Percentiles rank a stretch among this genome's conserved stretches.
Evolutionary conservation across 1,140 invertebrate genomes (phyloP).

Genomic region (Pogonognathellus flavescens): DNA sequence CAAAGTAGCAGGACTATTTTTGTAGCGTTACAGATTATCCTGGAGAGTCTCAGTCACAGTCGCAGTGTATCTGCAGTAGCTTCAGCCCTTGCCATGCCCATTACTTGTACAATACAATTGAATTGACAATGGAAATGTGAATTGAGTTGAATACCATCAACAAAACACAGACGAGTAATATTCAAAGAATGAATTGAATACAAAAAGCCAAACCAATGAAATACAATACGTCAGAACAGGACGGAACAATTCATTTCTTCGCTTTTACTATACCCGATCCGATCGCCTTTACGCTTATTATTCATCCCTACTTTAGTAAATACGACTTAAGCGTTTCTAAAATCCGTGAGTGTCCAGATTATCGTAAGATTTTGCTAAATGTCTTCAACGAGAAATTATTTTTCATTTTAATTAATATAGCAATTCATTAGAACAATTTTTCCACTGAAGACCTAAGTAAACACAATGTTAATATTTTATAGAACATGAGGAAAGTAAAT

Average conservation of each 20-base stretch:
- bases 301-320: slow-evolving; percentile 34
- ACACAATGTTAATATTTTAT: too few species aligned
- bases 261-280: slow-evolving; percentile 34
- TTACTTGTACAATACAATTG: slow-evolving; percentile 26
- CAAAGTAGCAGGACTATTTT: neutral
- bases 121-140: slow-evolving; percentile 26
- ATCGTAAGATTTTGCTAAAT: neutral
- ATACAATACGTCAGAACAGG: slow-evolving; percentile 36
- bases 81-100: slow-evolving; percentile 33
- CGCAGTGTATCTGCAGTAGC: slow-evolving; percentile 17
- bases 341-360: neutral
- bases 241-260: slow-evolving; percentile 44
- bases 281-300: slow-evolving; percentile 40
- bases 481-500: too few species aligned
- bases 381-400: too few species aligned
- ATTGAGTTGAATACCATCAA: slow-evolving; percentile 47
- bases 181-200: slow-evolving; percentile 9
- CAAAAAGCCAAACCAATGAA: slow-evolving; percentile 46
- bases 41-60: neutral
- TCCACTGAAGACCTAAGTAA: too few species aligned
- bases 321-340: slow-evolving; percentile 4
- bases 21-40: slow-evolving; percentile 7
- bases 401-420: too few species aligned
- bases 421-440: too few species aligned
- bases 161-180: slow-evolving; percentile 41